These are phyloP conservation scores for Monodelphis domestica DNA, from an alignment of 2,797 vertebrate genomes.

Conservation along the genomic window DNA sequence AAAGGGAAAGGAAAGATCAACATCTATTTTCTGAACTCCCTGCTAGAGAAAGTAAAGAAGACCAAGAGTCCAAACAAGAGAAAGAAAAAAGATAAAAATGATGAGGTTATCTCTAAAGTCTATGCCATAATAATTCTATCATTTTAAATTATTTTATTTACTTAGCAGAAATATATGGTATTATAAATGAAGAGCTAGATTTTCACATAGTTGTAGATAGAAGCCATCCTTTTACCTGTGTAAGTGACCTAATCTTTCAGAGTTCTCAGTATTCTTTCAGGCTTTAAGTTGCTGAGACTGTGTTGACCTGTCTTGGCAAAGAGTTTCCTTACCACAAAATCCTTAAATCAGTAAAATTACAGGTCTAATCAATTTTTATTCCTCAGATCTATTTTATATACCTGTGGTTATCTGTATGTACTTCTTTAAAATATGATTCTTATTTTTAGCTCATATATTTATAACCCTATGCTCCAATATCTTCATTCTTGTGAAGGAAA, in stretches of 20 bases:
- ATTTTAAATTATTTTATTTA: neutral
- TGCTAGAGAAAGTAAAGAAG: neutral
- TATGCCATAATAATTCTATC: neutral
- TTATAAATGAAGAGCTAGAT: neutral
- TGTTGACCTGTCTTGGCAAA: neutral
- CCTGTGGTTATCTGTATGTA: neutral
- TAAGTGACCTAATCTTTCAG: neutral
- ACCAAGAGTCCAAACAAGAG: neutral
- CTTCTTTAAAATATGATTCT: neutral
- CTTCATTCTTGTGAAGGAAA: constrained; percentile 14
- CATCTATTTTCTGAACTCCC: neutral
- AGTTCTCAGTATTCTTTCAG: neutral
- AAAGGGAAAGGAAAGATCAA: neutral
- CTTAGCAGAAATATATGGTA: neutral
- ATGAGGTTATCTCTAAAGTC: neutral
- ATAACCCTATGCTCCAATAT: neutral
- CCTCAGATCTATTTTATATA: neutral
- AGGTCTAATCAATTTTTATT: neutral
- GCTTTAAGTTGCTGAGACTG: neutral
- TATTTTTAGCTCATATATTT: constrained; percentile 9
- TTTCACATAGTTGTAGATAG: neutral
- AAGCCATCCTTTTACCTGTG: neutral
- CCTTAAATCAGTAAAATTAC: neutral
- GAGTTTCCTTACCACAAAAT: neutral
- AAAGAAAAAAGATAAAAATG: neutral